phyloP scores from a whole-genome alignment of 2,113 vertebrate genomes.

The Indicator maculatus region DNA sequence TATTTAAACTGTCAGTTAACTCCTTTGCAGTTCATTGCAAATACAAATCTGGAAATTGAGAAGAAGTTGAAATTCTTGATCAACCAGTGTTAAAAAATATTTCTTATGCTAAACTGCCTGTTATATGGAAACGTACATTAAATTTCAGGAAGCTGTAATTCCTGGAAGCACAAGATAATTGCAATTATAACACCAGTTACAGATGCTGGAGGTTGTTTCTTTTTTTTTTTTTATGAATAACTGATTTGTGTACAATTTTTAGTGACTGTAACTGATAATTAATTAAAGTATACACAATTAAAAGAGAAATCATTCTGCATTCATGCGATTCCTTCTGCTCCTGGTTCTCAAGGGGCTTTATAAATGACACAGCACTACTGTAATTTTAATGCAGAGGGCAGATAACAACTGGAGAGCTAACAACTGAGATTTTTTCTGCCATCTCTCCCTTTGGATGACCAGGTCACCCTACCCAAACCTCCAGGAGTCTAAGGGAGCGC shows the following conservation, averaged over 20 bases:
- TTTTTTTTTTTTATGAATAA: background rate
- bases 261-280: background rate
- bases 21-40: background rate
- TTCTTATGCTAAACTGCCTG: background rate
- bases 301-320: background rate
- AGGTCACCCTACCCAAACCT: background rate
- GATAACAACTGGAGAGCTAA: background rate
- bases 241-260: background rate
- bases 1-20: background rate
- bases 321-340: background rate
- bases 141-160: background rate
- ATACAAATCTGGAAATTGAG: background rate
- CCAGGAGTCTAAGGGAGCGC: background rate
- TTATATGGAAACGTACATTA: background rate
- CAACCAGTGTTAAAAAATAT: background rate
- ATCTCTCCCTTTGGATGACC: background rate
- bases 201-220: background rate
- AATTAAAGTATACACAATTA: background rate
- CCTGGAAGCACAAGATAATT: background rate
- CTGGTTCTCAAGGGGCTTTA: background rate
- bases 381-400: background rate
- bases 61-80: background rate
- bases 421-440: background rate
- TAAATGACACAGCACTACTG: background rate
- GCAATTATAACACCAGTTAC: background rate